Evolutionary conservation across 2,888 invertebrate genomes (phyloP).

Genomic region (Bedellia somnulentella): DNA sequence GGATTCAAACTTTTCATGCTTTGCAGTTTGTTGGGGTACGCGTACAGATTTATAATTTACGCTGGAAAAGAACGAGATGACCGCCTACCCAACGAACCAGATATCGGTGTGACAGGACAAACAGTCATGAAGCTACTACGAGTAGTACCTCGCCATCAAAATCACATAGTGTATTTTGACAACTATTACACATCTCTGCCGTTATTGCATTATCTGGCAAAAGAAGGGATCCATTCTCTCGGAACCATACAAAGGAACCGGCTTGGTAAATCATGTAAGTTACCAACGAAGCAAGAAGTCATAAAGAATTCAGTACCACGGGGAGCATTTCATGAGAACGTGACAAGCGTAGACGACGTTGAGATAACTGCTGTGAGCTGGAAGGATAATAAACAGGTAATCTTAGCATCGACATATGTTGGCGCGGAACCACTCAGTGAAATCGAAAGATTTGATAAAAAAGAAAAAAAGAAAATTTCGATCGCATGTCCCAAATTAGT

Average conservation of each 20-base stretch:
- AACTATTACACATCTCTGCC: not conserved
- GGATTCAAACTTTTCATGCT: no score
- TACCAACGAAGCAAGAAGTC: not conserved
- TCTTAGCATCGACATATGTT: slow-evolving; percentile 14
- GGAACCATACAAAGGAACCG: slow-evolving; percentile 11
- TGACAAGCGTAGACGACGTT: slow-evolving; percentile 7
- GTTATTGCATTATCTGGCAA: not conserved
- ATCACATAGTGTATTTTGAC: not conserved
- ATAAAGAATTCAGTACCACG: slow-evolving; percentile 9
- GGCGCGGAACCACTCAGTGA: slow-evolving; percentile 12
- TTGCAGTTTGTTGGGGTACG: slow-evolving; percentile 6
- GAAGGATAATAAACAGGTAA: slow-evolving; percentile 15
- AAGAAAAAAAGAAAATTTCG: slow-evolving; percentile 11
- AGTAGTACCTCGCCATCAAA: no score
- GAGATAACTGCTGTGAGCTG: slow-evolving; percentile 9
- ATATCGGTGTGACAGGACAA: no score
- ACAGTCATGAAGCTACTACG: no score
- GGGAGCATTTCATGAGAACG: slow-evolving; percentile 8
- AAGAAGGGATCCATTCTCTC: slow-evolving; percentile 1
- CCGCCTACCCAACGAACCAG: not conserved
- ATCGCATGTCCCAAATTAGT: slow-evolving; percentile 11
- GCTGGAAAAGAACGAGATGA: slow-evolving; percentile 1
- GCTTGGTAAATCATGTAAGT: slow-evolving; percentile 9
- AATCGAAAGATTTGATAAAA: slow-evolving; percentile 14
- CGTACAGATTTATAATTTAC: slow-evolving; percentile 6